phyloP scores from a whole-genome alignment of 2,113 vertebrate genomes.

The Strix aluco region DNA sequence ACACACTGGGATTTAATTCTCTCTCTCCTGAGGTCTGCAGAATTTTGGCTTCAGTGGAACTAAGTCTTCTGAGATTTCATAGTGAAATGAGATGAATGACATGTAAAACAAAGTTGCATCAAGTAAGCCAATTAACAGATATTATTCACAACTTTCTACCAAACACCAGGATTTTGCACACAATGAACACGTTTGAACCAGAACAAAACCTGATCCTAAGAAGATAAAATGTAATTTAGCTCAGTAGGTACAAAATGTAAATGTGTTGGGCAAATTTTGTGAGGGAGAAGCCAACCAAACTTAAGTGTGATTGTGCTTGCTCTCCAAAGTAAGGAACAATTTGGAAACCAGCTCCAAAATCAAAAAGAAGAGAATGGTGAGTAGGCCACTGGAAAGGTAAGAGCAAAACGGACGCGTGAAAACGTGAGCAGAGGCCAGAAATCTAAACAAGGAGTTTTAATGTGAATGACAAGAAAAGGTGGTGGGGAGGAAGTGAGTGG shows the following conservation, averaged over 20 bases:
- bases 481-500: neutral
- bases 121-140: neutral
- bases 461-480: neutral
- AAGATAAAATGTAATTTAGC: neutral
- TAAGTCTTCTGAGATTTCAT: neutral
- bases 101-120: neutral
- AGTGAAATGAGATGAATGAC: neutral
- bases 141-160: neutral
- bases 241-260: neutral
- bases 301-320: neutral
- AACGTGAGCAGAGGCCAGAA: neutral
- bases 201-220: neutral
- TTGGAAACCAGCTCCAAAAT: neutral
- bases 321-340: neutral
- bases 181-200: neutral
- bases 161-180: neutral
- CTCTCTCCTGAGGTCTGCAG: neutral
- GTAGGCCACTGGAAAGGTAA: neutral
- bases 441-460: neutral
- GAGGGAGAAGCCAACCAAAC: neutral
- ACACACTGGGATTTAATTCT: neutral
- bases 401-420: neutral
- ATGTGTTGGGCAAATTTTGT: fast-evolving
- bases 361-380: neutral
- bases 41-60: neutral